Conservation (phyloP, 2,113 vertebrate species). For the Dinomys branickii region DNA sequence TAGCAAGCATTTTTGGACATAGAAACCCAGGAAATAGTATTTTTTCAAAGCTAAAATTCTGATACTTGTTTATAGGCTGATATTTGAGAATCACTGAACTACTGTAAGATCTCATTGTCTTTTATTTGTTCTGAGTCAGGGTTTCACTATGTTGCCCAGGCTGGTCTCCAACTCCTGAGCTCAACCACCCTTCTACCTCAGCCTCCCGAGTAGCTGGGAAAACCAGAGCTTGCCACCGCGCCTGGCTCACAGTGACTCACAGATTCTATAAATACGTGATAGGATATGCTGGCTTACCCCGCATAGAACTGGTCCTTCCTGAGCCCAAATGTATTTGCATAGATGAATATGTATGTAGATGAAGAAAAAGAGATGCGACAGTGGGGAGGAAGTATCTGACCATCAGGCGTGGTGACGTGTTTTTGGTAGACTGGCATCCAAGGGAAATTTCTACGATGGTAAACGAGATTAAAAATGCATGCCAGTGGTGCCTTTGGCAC, state of each 20-base stretch:
- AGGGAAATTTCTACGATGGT: slow-evolving; percentile 1
- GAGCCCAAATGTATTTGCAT: not conserved
- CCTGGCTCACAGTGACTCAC: not conserved
- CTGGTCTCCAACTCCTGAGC: not conserved
- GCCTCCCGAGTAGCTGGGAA: not conserved
- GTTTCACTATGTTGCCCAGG: not conserved
- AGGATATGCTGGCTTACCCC: not conserved
- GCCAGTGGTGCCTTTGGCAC: not conserved
- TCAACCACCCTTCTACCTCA: not conserved
- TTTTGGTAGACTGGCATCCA: not conserved
- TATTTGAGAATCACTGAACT: not conserved
- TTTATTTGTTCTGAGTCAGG: not conserved
- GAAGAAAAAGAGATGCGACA: not conserved
- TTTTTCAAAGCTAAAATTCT: slow-evolving; percentile 30
- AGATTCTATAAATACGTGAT: not conserved
- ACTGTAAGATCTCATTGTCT: not conserved
- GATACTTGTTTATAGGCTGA: not conserved
- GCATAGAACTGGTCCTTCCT: not conserved
- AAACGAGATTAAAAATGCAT: slow-evolving; percentile 1
- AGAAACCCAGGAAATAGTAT: not conserved
- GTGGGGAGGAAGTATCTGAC: not conserved
- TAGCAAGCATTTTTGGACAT: not conserved
- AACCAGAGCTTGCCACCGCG: not conserved
- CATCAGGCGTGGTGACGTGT: not conserved
- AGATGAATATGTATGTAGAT: not conserved